Evolutionary conservation across 1,140 invertebrate species (phyloP).

Genomic region (Pogonomyrmex barbatus): DNA sequence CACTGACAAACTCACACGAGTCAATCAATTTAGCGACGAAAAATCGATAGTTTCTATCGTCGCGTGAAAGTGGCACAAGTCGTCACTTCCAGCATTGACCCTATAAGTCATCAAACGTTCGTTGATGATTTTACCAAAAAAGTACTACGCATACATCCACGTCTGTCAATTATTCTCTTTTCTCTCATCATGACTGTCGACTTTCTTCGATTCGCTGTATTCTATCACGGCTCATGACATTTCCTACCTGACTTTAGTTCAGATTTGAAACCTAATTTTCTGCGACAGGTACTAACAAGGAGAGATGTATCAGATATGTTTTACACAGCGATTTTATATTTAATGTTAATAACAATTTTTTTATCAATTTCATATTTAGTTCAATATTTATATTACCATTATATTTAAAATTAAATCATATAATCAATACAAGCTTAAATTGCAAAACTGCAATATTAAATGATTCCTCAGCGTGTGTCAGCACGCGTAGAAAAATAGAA

Average conservation of each 20-base stretch:
- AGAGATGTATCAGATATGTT: background rate
- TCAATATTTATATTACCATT: background rate
- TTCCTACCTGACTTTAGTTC: background rate
- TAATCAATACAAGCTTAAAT: background rate
- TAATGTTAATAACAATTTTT: background rate
- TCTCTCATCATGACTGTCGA: background rate
- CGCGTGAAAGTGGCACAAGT: conserved; percentile 72
- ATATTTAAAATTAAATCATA: background rate
- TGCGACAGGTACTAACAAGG: background rate
- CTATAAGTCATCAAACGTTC: conserved; percentile 65
- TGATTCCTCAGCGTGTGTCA: background rate
- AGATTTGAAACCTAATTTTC: conserved; percentile 7
- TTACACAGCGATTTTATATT: background rate
- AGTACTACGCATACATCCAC: conserved; percentile 19
- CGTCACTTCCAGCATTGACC: conserved; percentile 65
- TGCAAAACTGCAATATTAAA: background rate
- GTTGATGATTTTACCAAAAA: conserved; percentile 67
- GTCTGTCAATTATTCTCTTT: conserved; percentile 59
- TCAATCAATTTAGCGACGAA: conserved; percentile 67
- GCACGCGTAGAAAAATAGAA: background rate
- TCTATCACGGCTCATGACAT: background rate
- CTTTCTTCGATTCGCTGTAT: background rate
- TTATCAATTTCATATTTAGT: background rate
- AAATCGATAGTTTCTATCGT: conserved; percentile 61
- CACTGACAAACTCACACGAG: conserved; percentile 46